Conservation (phyloP, 2,888 invertebrate species). For the Nasonia oneida region DNA sequence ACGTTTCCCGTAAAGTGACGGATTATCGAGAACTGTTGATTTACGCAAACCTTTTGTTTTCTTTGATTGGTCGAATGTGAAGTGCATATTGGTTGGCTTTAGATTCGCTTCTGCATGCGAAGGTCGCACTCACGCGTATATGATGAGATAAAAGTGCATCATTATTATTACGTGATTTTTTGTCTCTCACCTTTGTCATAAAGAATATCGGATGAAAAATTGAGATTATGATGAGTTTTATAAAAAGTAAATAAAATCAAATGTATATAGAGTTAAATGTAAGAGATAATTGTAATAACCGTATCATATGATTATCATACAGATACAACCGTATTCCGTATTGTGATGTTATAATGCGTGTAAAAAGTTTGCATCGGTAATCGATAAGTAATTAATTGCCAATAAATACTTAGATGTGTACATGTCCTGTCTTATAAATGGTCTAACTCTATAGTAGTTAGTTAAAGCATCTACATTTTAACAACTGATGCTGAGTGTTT, state of each 20-base stretch:
- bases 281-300: neutral
- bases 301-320: neutral
- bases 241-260: too few relatives aligned
- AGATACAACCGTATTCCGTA: neutral
- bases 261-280: neutral
- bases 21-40: neutral
- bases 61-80: neutral
- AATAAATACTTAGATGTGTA: neutral
- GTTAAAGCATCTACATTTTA: too few relatives aligned
- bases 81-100: neutral
- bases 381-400: neutral
- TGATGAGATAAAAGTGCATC: too few relatives aligned
- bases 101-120: neutral
- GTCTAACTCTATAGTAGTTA: too few relatives aligned
- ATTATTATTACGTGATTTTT: neutral
- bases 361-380: too few relatives aligned
- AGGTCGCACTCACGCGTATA: too few relatives aligned
- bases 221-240: neutral
- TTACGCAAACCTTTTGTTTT: neutral
- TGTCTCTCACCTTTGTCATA: too few relatives aligned
- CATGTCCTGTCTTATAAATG: too few relatives aligned
- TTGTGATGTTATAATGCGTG: neutral
- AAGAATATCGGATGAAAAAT: neutral
- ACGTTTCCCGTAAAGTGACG: neutral
- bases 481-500: too few relatives aligned